Base-by-base conservation (phyloP, 1,140 invertebrate species). In the Drosophila paulistorum region DNA sequence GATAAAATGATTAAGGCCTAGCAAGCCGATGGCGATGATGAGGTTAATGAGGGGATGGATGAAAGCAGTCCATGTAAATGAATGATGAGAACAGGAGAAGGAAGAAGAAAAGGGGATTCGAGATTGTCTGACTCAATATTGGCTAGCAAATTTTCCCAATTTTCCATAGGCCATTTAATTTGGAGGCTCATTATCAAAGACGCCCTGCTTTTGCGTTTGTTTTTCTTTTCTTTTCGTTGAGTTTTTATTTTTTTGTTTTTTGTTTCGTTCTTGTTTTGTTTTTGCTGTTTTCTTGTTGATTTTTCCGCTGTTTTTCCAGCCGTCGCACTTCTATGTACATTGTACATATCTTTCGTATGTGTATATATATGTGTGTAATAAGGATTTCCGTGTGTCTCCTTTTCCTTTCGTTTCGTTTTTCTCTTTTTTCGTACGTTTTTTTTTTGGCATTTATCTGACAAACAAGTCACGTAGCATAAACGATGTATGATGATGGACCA, bases 1-100 rank as follows among this genome's bases (percentile, higher is more conserved):
- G 79, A 86, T 86, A 86, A 85, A 79, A 70, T 82, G 82, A 86
- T 85, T 86, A 82, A 81, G 70, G 60, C 73, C 45, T 51, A 51
- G 45, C 17, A 51, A 51, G 17, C 45, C 45, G 17, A 51, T 51
- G 23, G 26, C 68, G 59, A 71, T 51, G 45, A 51, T 51, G 45
- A 51, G 45, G 45, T 51, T 51, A 51, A 23, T 51, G 45, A 51
- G 9, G 17, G 17, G 13, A 51, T 51, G n/a, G 45, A 10, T 20
- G 45, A 20, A 20, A 51, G 45, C 45, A 11, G 37, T 39, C 11
- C 37, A 39, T 13, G 37, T 10, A n/a, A 11, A 39, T 39, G 37
- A 13, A 39, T 39, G 37, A 11, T 13, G 37, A n/a, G 35, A 10
- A 51, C 4, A 11, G 45, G 4, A 11, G 17, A 23, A 11, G 17